Base-by-base conservation (phyloP, 64 coral and sea anemone genomes). In the Trachythela sp. region DNA sequence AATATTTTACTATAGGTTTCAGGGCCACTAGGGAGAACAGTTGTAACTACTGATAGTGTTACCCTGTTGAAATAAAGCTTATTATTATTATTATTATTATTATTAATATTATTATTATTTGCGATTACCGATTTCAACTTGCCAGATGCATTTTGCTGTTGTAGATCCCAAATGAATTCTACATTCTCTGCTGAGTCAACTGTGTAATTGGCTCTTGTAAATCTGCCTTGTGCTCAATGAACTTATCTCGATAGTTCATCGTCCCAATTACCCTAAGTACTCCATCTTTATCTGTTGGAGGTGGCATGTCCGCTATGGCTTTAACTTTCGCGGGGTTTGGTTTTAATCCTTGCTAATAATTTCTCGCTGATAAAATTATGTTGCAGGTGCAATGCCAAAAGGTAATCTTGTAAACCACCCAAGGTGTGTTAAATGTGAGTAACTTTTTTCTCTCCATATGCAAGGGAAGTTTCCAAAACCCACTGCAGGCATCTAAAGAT, bases 401-500 rank as follows among this genome's bases (percentile, higher is more conserved):
- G 68, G 68, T 26, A 72, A 26, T 10, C 68, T 27, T 24, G 17
- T 24, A 26, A 27, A 72, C 33, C 68, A 27, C 68, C 24, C 33
- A 72, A 72, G 68, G 68, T 22, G 68, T 72, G 33, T 72, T 72
- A 1, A 72, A 72, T 9, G 68, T 72, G 29, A 35, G 24, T 10
- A 31, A 37, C 20, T 37, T 39, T 80, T n/a, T 34, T 0, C 33
- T 80, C 32, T 30, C 75, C 3, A 6, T 22, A 22, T 68, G 4
- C 15, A 68, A 14, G 31, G 40, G 88, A 39, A 91, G 84, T 20
- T 92, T 39, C 85, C 85, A 87, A 36, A 83, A 87, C 40, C 90
- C 85, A 88, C 68, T 88, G 33, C 45, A 91, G 8, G 89, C 42
- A 71, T 77, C 87, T 31, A 89, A 36, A 54, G 60, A 22, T 70